Conservation (phyloP, 2,888 invertebrate genomes). For the Podabrus alpinus region DNA sequence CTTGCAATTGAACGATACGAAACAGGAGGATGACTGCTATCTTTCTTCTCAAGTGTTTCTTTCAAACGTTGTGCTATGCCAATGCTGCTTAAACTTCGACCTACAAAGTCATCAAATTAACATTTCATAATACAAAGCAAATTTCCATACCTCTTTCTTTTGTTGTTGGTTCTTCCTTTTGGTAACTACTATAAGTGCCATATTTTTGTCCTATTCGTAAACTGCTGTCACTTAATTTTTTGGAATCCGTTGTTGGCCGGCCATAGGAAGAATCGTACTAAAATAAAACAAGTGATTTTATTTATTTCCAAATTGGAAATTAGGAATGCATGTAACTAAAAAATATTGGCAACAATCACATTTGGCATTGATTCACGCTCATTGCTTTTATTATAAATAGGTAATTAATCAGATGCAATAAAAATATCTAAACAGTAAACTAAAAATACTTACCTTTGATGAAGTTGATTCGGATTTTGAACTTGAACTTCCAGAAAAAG, state of each 20-base stretch:
- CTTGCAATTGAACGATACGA: conserved; percentile 56
- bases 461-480: conserved; percentile 29
- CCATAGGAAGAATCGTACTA: conserved; percentile 49
- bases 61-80: conserved; percentile 38
- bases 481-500: conserved; percentile 29
- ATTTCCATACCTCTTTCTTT: conserved; percentile 34
- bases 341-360: neutral
- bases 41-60: conserved; percentile 36
- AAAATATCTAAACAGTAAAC: neutral
- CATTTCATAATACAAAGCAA: neutral
- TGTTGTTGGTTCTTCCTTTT: conserved; percentile 40
- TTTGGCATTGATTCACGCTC: neutral
- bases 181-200: conserved; percentile 44
- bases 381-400: neutral
- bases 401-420: neutral
- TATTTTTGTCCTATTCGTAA: conserved; percentile 46
- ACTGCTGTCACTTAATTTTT: conserved; percentile 44
- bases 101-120: neutral
- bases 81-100: conserved; percentile 22
- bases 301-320: neutral
- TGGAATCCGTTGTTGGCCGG: conserved; percentile 42
- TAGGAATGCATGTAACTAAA: neutral
- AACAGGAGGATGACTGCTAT: conserved; percentile 52
- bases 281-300: conserved; percentile 25
- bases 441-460: conserved; percentile 28